These are phyloP conservation scores for Catharus bicknelli DNA, from an alignment of 2,113 vertebrate genomes.

Conservation along the genomic window DNA sequence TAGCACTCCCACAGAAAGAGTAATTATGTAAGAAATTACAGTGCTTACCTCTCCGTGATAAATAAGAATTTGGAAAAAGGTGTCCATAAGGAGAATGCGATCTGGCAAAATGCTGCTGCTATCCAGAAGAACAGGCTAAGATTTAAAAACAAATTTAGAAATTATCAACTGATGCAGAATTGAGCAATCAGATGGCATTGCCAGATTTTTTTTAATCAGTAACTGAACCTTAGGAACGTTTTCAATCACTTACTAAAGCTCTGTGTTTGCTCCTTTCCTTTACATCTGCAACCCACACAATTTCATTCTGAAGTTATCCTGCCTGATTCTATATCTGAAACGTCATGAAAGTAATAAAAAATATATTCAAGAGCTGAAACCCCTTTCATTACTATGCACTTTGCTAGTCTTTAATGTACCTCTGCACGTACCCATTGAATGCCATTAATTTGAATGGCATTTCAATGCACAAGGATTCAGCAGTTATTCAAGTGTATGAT, in stretches of 20 bases:
- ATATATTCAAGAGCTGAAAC: neutral
- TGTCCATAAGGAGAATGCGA: conserved; percentile 97
- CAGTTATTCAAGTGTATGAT: neutral
- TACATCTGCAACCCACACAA: neutral
- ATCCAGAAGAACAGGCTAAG: conserved; percentile 92
- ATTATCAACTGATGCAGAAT: neutral
- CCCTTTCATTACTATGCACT: neutral
- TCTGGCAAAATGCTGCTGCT: conserved; percentile 98
- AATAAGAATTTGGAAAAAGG: conserved; percentile 98
- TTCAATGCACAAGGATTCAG: neutral
- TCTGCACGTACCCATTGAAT: neutral
- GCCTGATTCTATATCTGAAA: neutral
- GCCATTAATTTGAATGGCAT: neutral
- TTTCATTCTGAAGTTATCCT: conserved; percentile 9
- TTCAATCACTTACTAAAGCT: neutral
- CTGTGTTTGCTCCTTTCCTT: neutral
- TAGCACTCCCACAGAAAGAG: neutral
- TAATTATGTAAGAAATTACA: neutral
- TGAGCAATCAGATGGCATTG: neutral
- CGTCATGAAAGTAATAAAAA: conserved; percentile 19
- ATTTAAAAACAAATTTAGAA: neutral
- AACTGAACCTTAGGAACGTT: neutral
- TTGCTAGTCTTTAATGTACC: neutral
- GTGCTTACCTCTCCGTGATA: conserved; percentile 94
- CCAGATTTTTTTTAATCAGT: neutral